Conservation (phyloP, 2,888 invertebrate species). For the Julus scandinavius region DNA sequence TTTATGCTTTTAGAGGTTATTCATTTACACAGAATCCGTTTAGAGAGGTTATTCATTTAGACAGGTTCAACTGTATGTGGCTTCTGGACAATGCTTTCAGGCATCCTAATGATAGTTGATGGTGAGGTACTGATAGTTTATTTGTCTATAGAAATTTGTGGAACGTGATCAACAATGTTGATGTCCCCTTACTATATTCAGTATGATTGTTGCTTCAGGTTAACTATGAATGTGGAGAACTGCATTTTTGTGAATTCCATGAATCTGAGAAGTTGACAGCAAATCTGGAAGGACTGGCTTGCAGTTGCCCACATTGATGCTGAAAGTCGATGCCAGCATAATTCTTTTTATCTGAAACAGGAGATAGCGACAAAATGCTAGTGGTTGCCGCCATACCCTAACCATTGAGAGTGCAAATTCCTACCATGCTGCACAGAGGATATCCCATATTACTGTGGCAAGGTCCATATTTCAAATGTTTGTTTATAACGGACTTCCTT, state of each 20-base stretch:
- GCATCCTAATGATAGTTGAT: too few relatives aligned
- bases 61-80: too few relatives aligned
- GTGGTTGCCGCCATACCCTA: neutral
- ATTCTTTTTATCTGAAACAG: neutral
- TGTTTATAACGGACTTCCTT: conserved; percentile 42
- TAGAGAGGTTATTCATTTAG: too few relatives aligned
- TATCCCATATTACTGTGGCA: neutral
- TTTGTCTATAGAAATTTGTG: too few relatives aligned
- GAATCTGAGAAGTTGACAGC: neutral
- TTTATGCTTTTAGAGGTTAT: too few relatives aligned
- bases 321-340: neutral
- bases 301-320: neutral
- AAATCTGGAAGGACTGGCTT: neutral
- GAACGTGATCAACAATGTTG: neutral
- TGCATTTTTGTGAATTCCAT: neutral
- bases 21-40: too few relatives aligned
- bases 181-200: too few relatives aligned
- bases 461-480: conserved; percentile 30
- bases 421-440: neutral
- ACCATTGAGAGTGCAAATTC: neutral
- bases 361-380: neutral
- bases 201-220: too few relatives aligned
- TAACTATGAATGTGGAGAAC: neutral
- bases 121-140: too few relatives aligned
- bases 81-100: too few relatives aligned